Base-by-base conservation (phyloP, 2,113 vertebrate species). In the Ophiodon elongatus region DNA sequence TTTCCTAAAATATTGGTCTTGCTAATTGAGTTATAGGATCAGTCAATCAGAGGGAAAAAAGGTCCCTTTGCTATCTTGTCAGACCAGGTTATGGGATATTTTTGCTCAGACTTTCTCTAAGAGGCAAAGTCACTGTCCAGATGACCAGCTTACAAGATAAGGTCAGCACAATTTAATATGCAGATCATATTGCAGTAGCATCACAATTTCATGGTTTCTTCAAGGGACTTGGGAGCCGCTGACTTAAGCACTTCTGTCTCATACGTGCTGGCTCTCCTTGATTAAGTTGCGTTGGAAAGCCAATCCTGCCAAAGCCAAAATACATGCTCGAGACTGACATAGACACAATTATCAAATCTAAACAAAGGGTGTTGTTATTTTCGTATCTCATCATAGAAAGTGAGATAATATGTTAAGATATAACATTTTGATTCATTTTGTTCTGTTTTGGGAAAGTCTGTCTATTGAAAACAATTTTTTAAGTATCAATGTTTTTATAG, bases 131-230 rank as follows among this genome's bases (percentile, higher is more conserved):
- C 1, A 8, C 76, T 65, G 64, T 86, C 80, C 88, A 88, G 76
- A 85, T 88, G 88, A 89, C 84, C 79, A 85, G 54, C 76, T 83
- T 79, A 35, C 54, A 73, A 79, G 73, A 84, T 85, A 88, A 83
- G 87, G 84, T 94, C 89, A 86, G 83, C 85, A 86, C 76, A 85
- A 87, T 92, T 91, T 91, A 91, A 92, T 86, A 94, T 94, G 88
- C 88, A 84, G 76, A 91, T 93, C 77, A 90, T 91, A 85, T 80
- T 94, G 91, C 93, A 85, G 88, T 72, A 85, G 73, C 87, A 87
- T 90, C 79, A 88, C 76, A 83, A 85, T 92, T 92, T 88, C 87
- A 84, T 76, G 69, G 76, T 84, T 85, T 93, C 90, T 91, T 91
- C 82, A 75, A 85, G 85, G 81, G 73, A 93, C 83, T 73, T 62